These are phyloP conservation scores for Caretta caretta DNA, from an alignment of 2,113 vertebrate species.

Conservation along the genomic window DNA sequence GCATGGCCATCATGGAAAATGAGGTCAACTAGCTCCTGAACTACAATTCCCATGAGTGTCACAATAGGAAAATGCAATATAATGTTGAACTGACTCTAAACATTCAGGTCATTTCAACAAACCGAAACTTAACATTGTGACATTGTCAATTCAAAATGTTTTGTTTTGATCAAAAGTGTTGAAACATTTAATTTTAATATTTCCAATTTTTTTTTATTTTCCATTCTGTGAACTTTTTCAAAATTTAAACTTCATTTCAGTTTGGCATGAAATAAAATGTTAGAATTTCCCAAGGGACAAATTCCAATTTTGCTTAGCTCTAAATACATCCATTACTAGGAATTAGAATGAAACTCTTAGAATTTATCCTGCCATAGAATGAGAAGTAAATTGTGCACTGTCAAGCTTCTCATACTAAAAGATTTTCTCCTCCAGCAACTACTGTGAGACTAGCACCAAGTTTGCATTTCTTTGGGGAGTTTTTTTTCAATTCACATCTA, in stretches of 20 bases:
- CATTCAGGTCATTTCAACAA: too few species aligned
- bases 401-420: slow-evolving; percentile 35
- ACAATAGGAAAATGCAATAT: too few species aligned
- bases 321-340: not conserved
- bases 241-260: not conserved
- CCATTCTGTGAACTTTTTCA: not conserved
- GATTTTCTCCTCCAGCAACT: not conserved
- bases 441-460: slow-evolving; percentile 37
- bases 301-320: not conserved
- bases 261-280: not conserved
- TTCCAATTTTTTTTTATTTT: not conserved
- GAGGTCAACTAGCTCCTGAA: too few species aligned
- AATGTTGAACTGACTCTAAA: too few species aligned
- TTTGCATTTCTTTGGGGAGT: too few species aligned
- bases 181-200: not conserved
- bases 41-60: too few species aligned
- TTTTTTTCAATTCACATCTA: slow-evolving; percentile 1
- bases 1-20: too few species aligned
- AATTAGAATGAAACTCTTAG: not conserved
- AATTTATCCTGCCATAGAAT: slow-evolving; percentile 17
- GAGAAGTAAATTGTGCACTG: slow-evolving; percentile 38
- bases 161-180: too few species aligned
- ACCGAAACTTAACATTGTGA: too few species aligned
- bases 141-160: too few species aligned
- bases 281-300: not conserved